Evolutionary conservation across 2,888 invertebrate species (phyloP), one percentile per base, ranked within the genome.

Genomic region (Leucophora obtusa): DNA sequence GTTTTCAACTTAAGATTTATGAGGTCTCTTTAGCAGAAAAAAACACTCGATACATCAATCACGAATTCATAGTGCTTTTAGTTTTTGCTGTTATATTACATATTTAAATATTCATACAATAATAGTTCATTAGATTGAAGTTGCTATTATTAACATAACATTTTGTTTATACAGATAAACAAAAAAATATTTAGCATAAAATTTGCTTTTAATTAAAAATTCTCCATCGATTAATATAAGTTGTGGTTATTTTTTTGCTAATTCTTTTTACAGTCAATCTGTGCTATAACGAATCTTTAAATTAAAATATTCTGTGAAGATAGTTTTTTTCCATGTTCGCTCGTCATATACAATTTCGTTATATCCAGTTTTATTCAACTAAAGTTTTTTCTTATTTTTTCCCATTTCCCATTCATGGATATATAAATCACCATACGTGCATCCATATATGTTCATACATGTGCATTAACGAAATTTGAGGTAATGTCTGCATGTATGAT

Each of bases 1-100:
- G 11, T 47, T 17, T 35, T 68, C 7, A 47, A 47, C 43, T n/a
- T 10, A 14, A 60, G 47, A 59, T 60, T 50, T 65, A 59, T 66
- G n/a, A 71, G 28, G 63, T 77, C 28, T 53, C 56, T 56, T 56
- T 54, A 50, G 33, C 38, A 51, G 56, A 53, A 33, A 58, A 33
- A 58, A 56, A 56, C 21, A 15, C 10, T 56, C 62, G 58, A 75
- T 76, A 79, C 69, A 79, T 79, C 54, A 76, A 68, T 82, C 82
- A 82, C 79, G 82, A 77, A 56, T 76, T 69, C 53, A 7, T 38
- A 54, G 65, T 73, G 21, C 66, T 69, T 59, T 47, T 66, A 35
- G 50, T 62, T 71, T 62, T 53, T 58, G 53, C 15, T 35, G 51
- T 18, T 28, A 58, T 28, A 47, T 10, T 50, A 38, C 50, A 21